A percentile compares a stretch with the other conserved stretches of the same genome.
Evolutionary conservation across 2,797 vertebrate species (phyloP).

Genomic region (Oreortyx pictus): DNA sequence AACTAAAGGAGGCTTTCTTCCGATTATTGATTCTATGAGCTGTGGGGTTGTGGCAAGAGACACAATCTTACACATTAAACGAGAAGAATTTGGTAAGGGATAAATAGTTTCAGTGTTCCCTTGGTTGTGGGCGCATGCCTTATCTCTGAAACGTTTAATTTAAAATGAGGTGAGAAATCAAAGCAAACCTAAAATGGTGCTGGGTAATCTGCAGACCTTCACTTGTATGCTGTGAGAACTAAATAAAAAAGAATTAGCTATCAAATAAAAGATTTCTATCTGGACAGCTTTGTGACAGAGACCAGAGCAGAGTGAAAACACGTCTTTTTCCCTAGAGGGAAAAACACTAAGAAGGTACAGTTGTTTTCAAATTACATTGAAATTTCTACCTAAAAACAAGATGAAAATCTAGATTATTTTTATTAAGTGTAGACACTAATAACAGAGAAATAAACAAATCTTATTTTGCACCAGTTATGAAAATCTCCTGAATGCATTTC

Average conservation of each 20-base stretch:
- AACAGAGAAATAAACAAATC: background rate
- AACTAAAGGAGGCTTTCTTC: background rate
- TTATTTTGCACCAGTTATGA: background rate
- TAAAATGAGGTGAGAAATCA: background rate
- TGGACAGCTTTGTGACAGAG: background rate
- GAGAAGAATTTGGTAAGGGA: background rate
- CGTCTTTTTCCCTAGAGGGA: background rate
- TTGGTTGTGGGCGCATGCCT: background rate
- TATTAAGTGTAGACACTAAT: background rate
- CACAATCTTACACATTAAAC: rapidly evolving
- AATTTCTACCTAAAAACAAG: background rate
- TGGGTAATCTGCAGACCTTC: background rate
- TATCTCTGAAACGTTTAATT: background rate
- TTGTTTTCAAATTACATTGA: background rate
- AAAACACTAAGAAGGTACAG: background rate
- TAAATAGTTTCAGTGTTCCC: background rate
- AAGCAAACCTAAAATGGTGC: background rate
- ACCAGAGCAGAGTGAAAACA: background rate
- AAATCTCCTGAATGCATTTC: background rate
- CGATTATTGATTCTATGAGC: background rate
- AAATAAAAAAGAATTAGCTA: background rate
- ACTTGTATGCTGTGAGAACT: background rate
- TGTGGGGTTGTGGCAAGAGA: background rate
- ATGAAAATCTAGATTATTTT: background rate
- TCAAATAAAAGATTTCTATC: background rate